Base-by-base conservation (phyloP, 2,797 vertebrate species). In the Phalloptychus januarius region DNA sequence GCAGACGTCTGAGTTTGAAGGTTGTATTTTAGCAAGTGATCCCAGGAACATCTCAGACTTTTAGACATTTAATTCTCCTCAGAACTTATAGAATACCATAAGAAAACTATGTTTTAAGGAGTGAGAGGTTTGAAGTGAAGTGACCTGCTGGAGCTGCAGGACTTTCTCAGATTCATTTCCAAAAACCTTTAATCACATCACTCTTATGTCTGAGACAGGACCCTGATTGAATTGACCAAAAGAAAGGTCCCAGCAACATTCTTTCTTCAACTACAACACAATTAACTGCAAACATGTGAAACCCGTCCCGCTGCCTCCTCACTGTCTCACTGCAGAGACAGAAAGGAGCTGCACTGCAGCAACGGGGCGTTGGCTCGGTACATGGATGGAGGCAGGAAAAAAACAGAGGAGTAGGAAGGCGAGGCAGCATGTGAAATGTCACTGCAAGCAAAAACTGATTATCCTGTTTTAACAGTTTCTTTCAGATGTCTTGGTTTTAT, bases 341-440 rank as follows among this genome's bases (percentile, higher is more conserved):
- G 74, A 84, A 87, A 88, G 86, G 76, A 93, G 91, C 94, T 94
- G 94, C 92, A 94, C 93, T 95, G 94, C 94, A 94, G 92, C 87
- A 94, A 93, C 89, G 92, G 94, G 94, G 94, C 93, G 94, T 94
- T 92, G 94, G 89, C 93, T 92, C 69, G 48, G 72, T 76, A 52
- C 78, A 63, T 10, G 4, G 61, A 83, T 48, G 72, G 76, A 88
- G 88, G 79, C 74, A 79, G 82, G 78, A 40, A 80, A 75, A 83
- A 58, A 58, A 12, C 76, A 56, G 83, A 83, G 78, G 76, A 85
- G 72, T 73, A 33, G 75, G 61, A 69, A 74, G 45, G 67, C 65
- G 74, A 69, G 45, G 54, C 76, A 71, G 46, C 56, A 10, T 61
- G 40, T 18, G n/a, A 79, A 82, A 63, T 45, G 38, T 79, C 25